These are phyloP conservation scores for Chionomys nivalis DNA, from an alignment of 2,113 vertebrate species.

Conservation along the genomic window DNA sequence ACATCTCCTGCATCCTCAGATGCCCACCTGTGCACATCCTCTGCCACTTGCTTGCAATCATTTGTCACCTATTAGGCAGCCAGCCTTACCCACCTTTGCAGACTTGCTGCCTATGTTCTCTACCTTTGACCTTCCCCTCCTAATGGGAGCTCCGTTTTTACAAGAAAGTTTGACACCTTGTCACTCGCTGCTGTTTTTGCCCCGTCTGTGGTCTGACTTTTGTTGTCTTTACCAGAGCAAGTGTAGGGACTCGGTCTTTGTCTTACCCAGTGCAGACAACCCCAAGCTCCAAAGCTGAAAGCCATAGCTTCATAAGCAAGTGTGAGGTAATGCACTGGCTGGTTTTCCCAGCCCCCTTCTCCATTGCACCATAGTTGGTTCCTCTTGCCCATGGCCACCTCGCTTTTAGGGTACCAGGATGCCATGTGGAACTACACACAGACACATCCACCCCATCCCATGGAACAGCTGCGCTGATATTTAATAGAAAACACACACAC, in stretches of 20 bases:
- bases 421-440: neutral
- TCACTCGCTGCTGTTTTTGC: neutral
- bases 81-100: neutral
- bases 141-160: neutral
- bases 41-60: neutral
- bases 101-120: neutral
- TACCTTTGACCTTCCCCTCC: neutral
- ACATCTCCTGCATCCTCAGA: neutral
- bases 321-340: neutral
- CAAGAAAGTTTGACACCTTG: neutral
- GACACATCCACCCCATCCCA: neutral
- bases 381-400: neutral
- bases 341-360: neutral
- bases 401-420: neutral
- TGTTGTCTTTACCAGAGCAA: neutral
- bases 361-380: no score
- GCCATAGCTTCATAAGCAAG: neutral
- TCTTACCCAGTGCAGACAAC: neutral
- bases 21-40: neutral
- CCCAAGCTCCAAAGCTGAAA: neutral
- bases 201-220: neutral
- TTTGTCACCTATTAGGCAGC: neutral
- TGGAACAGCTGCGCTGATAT: neutral
- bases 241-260: neutral
- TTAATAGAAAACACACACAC: neutral